A percentile compares a stretch with the other conserved stretches of the same genome.
Evolutionary conservation across 2,113 vertebrate genomes (phyloP).

Genomic region (Onychorhynchus coronatus): DNA sequence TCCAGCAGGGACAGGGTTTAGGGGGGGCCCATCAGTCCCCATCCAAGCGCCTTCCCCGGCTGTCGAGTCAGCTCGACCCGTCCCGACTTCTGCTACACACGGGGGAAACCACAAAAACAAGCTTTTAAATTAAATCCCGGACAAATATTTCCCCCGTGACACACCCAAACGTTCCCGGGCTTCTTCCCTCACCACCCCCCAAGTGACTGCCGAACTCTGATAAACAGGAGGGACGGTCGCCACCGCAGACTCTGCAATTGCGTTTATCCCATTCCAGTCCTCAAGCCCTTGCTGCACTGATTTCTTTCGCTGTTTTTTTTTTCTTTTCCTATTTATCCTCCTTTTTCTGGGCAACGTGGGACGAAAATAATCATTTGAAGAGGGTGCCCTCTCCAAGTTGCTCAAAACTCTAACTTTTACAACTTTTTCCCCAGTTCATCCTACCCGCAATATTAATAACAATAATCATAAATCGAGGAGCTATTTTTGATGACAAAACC

Average conservation of each 20-base stretch:
- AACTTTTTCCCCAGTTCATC: background rate
- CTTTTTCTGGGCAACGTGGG: background rate
- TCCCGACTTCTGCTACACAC: background rate
- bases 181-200: background rate
- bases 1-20: background rate
- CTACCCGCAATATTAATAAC: background rate
- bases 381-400: fast-evolving
- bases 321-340: background rate
- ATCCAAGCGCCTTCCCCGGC: background rate
- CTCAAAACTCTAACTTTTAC: background rate
- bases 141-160: background rate
- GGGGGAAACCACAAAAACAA: fast-evolving
- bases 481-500: background rate
- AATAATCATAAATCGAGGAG: background rate
- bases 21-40: background rate
- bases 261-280: background rate
- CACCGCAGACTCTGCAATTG: background rate
- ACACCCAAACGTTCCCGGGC: background rate
- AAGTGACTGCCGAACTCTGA: background rate
- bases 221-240: background rate
- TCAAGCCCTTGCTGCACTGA: background rate
- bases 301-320: background rate
- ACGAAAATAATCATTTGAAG: background rate
- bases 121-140: background rate
- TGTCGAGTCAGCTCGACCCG: background rate